Evolutionary conservation across 2,797 vertebrate species (phyloP).

Genomic region (Arnoldichthys spilopterus): DNA sequence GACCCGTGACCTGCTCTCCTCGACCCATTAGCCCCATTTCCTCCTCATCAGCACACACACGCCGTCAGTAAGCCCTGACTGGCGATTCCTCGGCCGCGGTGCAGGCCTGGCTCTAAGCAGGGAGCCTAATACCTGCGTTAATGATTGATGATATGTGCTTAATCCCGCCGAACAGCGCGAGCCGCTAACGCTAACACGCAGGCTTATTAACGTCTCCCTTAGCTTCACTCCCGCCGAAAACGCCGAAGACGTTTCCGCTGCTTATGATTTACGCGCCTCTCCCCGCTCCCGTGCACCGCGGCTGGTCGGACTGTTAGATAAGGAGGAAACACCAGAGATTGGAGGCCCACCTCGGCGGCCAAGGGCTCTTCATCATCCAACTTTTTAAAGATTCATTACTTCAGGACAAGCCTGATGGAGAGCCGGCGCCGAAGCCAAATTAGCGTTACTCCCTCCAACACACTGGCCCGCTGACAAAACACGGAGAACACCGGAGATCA

Average conservation of each 20-base stretch:
- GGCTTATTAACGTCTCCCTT: slow-evolving; percentile 41
- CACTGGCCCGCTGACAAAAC: not conserved
- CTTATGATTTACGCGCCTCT: slow-evolving; percentile 45
- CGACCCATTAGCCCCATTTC: slow-evolving; percentile 16
- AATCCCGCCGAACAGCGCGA: slow-evolving; percentile 22
- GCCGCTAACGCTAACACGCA: slow-evolving; percentile 43
- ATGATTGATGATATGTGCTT: slow-evolving; percentile 50
- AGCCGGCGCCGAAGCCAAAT: slow-evolving; percentile 1
- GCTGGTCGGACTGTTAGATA: slow-evolving; percentile 20
- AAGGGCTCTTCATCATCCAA: slow-evolving; percentile 18
- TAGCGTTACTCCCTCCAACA: not conserved
- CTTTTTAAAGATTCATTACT: slow-evolving; percentile 39
- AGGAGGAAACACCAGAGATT: slow-evolving; percentile 29
- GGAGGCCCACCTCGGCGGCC: not conserved
- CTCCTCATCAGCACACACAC: slow-evolving; percentile 26
- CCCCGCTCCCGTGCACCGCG: not conserved
- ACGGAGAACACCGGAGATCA: not conserved
- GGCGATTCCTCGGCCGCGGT: slow-evolving; percentile 2
- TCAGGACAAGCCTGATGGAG: slow-evolving; percentile 20
- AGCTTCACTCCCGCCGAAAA: slow-evolving; percentile 28
- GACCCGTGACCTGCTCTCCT: not conserved
- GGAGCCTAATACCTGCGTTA: slow-evolving; percentile 47
- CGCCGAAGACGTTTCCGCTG: not conserved
- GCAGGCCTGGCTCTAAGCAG: slow-evolving; percentile 21
- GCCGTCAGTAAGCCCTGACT: slow-evolving; percentile 18